phyloP scores from a whole-genome alignment of 2,113 vertebrate species.

The Phalacrocorax aristotelis region DNA sequence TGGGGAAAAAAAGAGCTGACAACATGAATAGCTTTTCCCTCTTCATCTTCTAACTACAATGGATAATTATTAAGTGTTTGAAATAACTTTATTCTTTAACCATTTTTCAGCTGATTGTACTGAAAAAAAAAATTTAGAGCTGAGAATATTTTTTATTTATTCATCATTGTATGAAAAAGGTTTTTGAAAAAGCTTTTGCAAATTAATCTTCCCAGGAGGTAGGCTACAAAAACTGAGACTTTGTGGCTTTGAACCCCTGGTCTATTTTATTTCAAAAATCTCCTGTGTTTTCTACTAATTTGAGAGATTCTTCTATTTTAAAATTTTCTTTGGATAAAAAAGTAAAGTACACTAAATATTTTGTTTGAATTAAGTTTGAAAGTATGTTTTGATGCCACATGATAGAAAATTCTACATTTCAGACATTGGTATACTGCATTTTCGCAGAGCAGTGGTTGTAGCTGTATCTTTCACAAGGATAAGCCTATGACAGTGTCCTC shows the following conservation, averaged over 20 bases:
- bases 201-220: background rate
- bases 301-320: background rate
- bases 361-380: background rate
- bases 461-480: background rate
- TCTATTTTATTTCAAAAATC: background rate
- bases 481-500: background rate
- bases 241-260: background rate
- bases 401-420: background rate
- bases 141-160: background rate
- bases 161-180: background rate
- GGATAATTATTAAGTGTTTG: background rate
- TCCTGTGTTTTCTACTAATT: background rate
- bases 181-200: background rate
- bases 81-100: background rate
- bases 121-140: background rate
- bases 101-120: background rate
- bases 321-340: background rate
- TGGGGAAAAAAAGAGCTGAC: too few species aligned
- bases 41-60: background rate
- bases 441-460: background rate
- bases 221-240: background rate
- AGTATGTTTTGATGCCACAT: background rate
- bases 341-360: background rate
- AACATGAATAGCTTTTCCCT: background rate
- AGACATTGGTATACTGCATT: background rate